Conservation (phyloP, 2,888 invertebrate genomes). For the Lysandra bellargus region DNA sequence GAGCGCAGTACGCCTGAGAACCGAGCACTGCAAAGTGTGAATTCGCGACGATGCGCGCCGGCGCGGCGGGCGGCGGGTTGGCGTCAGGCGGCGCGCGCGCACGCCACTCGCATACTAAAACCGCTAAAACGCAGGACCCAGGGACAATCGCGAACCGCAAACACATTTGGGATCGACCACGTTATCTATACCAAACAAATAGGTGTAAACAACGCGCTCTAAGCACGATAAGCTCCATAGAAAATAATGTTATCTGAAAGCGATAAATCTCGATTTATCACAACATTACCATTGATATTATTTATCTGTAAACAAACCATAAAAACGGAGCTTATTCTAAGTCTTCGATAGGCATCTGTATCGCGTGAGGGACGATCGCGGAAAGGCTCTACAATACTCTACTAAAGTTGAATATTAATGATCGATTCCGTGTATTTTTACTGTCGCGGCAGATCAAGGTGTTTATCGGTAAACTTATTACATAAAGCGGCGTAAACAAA, state of each 20-base stretch:
- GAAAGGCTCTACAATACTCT: background rate
- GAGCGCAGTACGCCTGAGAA: conserved; percentile 53
- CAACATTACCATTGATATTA: conserved; percentile 8
- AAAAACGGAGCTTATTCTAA: background rate
- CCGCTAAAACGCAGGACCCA: conserved; percentile 47
- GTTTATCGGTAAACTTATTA: background rate
- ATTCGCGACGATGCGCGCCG: conserved; percentile 53
- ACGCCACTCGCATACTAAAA: conserved; percentile 77
- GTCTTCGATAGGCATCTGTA: background rate
- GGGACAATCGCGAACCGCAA: conserved; percentile 67
- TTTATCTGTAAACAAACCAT: conserved; percentile 12
- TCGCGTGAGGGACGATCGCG: background rate
- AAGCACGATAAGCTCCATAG: conserved; percentile 56
- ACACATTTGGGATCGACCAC: conserved; percentile 59
- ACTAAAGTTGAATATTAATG: background rate
- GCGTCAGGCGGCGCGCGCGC: conserved; percentile 71
- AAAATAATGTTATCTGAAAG: conserved; percentile 9
- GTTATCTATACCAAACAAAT: conserved; percentile 68
- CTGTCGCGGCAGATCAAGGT: conserved; percentile 1
- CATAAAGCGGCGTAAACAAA: conserved; percentile 6
- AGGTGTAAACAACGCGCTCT: conserved; percentile 56
- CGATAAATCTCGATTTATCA: conserved; percentile 20
- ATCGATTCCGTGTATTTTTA: conserved; percentile 5
- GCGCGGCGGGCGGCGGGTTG: conserved; percentile 51
- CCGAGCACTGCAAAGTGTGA: conserved; percentile 57